Base-by-base conservation (phyloP, 2,113 vertebrate species). In the Eclectus roratus region DNA sequence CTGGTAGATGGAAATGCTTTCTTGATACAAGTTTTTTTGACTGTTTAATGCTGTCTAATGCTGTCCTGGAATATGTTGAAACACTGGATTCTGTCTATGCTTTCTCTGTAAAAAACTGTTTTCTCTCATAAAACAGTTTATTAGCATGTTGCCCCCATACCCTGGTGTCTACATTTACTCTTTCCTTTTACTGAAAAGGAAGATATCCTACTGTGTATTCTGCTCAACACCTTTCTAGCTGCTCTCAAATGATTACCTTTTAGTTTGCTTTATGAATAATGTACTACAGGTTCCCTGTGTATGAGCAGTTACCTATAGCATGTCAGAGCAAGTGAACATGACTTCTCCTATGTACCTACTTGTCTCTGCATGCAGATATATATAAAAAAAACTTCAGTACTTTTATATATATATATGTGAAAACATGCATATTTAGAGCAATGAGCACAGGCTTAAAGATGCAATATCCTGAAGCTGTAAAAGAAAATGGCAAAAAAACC, bases 401-500 rank as follows among this genome's bases (percentile, higher is more conserved):
- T 97, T 96, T 94, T 96, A 91, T 96, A 94, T 97, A 96, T 95
- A 88, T 95, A 80, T 93, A 81, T 91, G 37, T 85, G 76, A 83
- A 74, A 73, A 94, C 6, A 28, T 71, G 81, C 91, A 61, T 95
- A 94, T 89, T 88, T 93, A 93, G 61, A 93, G 89, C 65, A 82
- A 85, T 87, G 93, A 93, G 82, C 92, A 92, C 94, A 93, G 93
- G 89, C 93, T 87, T 93, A 89, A 95, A 96, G 84, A 83, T 97
- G 97, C 97, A 97, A 82, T 97, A 97, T 98, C 97, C 97, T 95
- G 83, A 95, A 92, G 61, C 85, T 92, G 35, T 96, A 91, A 92
- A 91, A 95, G 96, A 97, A 97, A 97, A 97, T 97, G 97, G 97
- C 95, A 93, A 81, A 65, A 69, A 6, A 2, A 0, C 2, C 7